A percentile compares a stretch with the other conserved stretches of the same genome.
phyloP scores from a whole-genome alignment of 2,797 vertebrate genomes.

The Cossypha caffra region DNA sequence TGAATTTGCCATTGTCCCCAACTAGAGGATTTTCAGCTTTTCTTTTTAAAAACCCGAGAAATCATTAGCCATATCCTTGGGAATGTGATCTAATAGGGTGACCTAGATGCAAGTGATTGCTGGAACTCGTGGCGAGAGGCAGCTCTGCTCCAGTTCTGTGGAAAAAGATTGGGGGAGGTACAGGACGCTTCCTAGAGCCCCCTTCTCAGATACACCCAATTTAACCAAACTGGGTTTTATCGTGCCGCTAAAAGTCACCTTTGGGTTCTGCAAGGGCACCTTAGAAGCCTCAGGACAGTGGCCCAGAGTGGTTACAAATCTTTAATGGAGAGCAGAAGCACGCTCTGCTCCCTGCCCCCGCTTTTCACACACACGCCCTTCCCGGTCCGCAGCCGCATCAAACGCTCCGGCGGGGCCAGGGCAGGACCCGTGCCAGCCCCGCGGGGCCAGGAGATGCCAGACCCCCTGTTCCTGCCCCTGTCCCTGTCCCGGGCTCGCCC shows the following conservation, averaged over 20 bases:
- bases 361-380: background rate
- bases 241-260: rapidly evolving
- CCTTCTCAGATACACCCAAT: rapidly evolving
- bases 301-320: background rate
- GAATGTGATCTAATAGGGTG: slow-evolving; percentile 8
- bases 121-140: background rate
- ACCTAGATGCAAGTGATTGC: slow-evolving; percentile 32
- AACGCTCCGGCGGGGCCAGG: background rate
- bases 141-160: background rate
- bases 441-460: rapidly evolving
- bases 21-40: slow-evolving; percentile 33
- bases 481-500: no score
- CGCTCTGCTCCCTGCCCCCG: background rate
- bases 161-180: background rate
- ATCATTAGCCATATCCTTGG: slow-evolving; percentile 9
- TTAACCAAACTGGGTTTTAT: background rate
- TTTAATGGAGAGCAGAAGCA: background rate
- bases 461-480: no score
- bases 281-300: background rate
- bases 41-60: background rate
- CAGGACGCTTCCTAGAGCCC: rapidly evolving
- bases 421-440: background rate
- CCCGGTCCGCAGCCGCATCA: background rate
- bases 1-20: slow-evolving; percentile 6
- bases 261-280: background rate